Conservation (phyloP, 2,888 invertebrate species). For the Drosophila tanythrix region DNA sequence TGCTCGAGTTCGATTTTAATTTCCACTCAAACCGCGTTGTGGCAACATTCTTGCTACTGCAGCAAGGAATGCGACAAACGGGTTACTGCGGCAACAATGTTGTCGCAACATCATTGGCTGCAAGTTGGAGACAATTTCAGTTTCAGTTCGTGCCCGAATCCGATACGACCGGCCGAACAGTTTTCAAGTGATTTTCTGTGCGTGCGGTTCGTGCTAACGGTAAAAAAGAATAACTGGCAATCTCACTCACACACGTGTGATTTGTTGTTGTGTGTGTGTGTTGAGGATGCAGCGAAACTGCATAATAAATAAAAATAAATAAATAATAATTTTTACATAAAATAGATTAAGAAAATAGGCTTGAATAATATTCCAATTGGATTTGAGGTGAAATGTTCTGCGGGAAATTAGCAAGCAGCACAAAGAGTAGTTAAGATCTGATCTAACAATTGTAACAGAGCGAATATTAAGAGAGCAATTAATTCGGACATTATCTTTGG, state of each 20-base stretch:
- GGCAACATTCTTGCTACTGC: conserved; percentile 10
- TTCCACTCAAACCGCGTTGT: conserved; percentile 25
- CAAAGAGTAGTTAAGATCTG: conserved; percentile 6
- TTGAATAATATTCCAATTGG: conserved; percentile 12
- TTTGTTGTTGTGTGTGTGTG: conserved; percentile 24
- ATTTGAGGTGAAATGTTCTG: background rate
- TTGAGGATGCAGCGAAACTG: conserved; percentile 35
- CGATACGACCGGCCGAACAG: conserved; percentile 55
- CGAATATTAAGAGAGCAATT: background rate
- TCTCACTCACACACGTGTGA: conserved; percentile 27
- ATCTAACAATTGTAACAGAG: background rate
- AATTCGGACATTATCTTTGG: background rate
- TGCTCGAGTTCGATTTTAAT: conserved; percentile 18
- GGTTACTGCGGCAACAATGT: conserved; percentile 42
- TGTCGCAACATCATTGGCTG: conserved; percentile 59
- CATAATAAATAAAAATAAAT: conserved; percentile 16
- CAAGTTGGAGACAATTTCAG: conserved; percentile 5
- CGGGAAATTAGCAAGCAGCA: background rate
- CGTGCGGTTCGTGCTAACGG: conserved; percentile 63
- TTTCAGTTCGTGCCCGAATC: conserved; percentile 29
- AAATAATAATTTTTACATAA: background rate
- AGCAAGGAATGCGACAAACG: background rate
- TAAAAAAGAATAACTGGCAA: conserved; percentile 43
- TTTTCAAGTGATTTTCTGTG: conserved; percentile 74
- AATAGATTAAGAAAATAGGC: background rate